phyloP scores from a whole-genome alignment of 2,797 vertebrate species.

The Paramormyrops hopkinsi region DNA sequence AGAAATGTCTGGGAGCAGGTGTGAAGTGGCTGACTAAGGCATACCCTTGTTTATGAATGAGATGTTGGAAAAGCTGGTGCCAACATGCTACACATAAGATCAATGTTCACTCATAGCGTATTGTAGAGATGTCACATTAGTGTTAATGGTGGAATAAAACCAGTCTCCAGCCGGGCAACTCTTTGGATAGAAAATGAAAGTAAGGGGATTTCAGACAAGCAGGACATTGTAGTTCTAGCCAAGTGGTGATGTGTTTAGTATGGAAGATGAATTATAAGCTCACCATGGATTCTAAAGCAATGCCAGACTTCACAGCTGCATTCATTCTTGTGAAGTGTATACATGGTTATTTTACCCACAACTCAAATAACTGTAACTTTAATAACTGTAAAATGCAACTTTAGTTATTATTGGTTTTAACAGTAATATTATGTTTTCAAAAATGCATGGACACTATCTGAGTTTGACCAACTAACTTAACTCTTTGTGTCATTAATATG shows the following conservation, averaged over 20 bases:
- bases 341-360: not conserved
- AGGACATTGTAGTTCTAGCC: not conserved
- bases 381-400: not conserved
- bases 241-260: not conserved
- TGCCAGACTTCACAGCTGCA: not conserved
- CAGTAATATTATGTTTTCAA: not conserved
- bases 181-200: not conserved
- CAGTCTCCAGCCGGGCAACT: not conserved
- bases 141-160: not conserved
- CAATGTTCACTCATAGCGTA: not conserved
- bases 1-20: not conserved
- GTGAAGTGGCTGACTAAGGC: not conserved
- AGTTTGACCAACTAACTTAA: not conserved
- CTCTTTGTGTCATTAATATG: not conserved
- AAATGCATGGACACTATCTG: not conserved
- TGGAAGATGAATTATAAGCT: not conserved
- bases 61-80: not conserved
- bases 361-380: not conserved
- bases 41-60: not conserved
- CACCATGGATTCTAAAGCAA: not conserved
- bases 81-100: not conserved
- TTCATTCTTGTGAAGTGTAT: not conserved
- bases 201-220: not conserved
- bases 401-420: not conserved
- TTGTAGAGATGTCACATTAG: not conserved